Evolutionary conservation across 2,888 invertebrate species (phyloP), one percentile per base, ranked within the genome.

Genomic region (Orchesella flavescens): DNA sequence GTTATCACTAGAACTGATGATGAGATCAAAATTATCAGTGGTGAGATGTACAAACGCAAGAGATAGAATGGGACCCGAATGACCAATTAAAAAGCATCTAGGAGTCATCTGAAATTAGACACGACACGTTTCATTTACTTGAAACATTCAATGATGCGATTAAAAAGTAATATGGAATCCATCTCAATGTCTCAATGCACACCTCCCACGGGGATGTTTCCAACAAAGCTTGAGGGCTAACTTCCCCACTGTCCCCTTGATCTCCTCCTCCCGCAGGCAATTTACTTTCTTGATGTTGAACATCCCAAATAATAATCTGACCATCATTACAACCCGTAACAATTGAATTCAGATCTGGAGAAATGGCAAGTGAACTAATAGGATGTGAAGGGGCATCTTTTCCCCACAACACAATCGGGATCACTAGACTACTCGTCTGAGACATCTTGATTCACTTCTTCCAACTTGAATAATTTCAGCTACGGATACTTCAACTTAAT

Each of bases 261-360:
- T 34, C 46, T 7, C 71, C 80, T 13, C 44, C 74, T n/a, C 74
- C 69, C 21, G 15, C 55, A 17, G 15, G 19, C 15, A 81, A 24
- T 13, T 81, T 81, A 24, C 63, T 79, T 43, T 79, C 79, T 19
- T 72, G 71, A 65, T 79, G 79, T 23, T 72, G 65, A 57, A 96
- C 94, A 91, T 95, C 94, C 99, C 99, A 99, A 72, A 99, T 93
- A 90, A 97, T 97, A 88, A 99, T 96, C 91, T 99, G 99, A 7
- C 99, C 99, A 91, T 99, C 99, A 89, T 98, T 96, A 90, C 98
- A 97, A 46, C 98, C 99, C 1, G 99, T 99, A 66, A 98, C 95
- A 66, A 99, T 92, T 12, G 96, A 97, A 90, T 93, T 94, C 90
- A 97, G 96, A 91, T 98, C 97, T 84, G 95, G 93, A 21, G 98